Percentiles rank a stretch among this genome's conserved stretches.
Conservation (phyloP, 2,888 invertebrate species). For the Tribolium freemani region DNA sequence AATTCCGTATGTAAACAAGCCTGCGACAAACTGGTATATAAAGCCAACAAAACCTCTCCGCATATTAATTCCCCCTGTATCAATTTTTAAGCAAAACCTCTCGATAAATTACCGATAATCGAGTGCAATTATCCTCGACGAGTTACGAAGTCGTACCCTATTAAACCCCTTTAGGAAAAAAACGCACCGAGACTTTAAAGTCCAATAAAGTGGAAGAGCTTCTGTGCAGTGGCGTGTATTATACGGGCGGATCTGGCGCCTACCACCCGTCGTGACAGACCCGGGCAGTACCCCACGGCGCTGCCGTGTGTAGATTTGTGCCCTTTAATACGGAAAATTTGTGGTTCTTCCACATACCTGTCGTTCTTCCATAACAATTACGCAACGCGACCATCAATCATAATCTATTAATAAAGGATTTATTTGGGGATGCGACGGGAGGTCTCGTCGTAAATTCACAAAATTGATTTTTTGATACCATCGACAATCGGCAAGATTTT, state of each 20-base stretch:
- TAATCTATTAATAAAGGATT: constrained; percentile 14
- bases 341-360: constrained; percentile 37
- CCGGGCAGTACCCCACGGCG: constrained; percentile 55
- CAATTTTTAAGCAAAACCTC: background rate
- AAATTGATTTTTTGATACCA: constrained; percentile 19
- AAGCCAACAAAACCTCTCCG: constrained; percentile 4
- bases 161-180: background rate
- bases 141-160: background rate
- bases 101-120: background rate
- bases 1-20: constrained; percentile 19
- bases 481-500: background rate
- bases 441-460: constrained; percentile 16
- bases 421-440: constrained; percentile 20
- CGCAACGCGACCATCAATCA: constrained; percentile 35
- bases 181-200: background rate
- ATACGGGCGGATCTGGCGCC: constrained; percentile 55
- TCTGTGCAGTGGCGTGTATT: constrained; percentile 44
- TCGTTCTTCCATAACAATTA: constrained; percentile 34
- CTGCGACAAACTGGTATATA: constrained; percentile 16
- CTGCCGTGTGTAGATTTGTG: constrained; percentile 54
- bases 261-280: constrained; percentile 60
- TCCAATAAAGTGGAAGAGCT: constrained; percentile 41
- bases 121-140: background rate
- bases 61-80: constrained; percentile 14
- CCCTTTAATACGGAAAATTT: constrained; percentile 38